A percentile compares a stretch with the other conserved stretches of the same genome.
These are phyloP conservation scores for Macquaria australasica DNA, from an alignment of 2,113 vertebrate species.

Conservation along the genomic window DNA sequence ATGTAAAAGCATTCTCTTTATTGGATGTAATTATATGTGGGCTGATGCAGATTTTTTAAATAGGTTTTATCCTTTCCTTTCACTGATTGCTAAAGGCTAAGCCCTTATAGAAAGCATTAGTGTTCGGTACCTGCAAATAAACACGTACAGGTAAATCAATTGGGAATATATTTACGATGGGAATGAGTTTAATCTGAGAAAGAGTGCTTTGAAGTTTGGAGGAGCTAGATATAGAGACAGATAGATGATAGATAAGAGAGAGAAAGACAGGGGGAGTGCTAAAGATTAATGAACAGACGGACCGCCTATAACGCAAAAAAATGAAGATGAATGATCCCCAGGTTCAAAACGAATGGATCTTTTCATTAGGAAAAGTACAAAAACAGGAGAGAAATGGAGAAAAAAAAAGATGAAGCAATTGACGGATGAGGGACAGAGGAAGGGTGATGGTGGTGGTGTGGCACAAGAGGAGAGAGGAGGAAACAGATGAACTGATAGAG, in stretches of 20 bases:
- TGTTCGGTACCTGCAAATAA: constrained; percentile 11
- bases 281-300: constrained; percentile 71
- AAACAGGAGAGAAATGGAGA: constrained; percentile 47
- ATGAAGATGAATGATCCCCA: constrained; percentile 75
- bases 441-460: constrained; percentile 29
- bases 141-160: constrained; percentile 47
- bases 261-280: constrained; percentile 52
- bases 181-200: constrained; percentile 49
- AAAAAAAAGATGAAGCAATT: constrained; percentile 26
- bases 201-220: constrained; percentile 44
- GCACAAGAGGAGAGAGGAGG: constrained; percentile 37
- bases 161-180: constrained; percentile 39
- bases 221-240: constrained; percentile 54
- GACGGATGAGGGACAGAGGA: constrained; percentile 55
- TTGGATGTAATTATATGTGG: constrained; percentile 47
- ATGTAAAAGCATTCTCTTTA: constrained; percentile 41
- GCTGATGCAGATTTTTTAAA: constrained; percentile 26
- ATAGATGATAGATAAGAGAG: constrained; percentile 65
- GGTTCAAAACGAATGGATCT: constrained; percentile 63
- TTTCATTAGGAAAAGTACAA: constrained; percentile 71
- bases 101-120: constrained; percentile 18
- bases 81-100: constrained; percentile 37
- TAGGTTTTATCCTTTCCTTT: constrained; percentile 28
- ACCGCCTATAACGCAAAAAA: constrained; percentile 56
- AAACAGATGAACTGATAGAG: constrained; percentile 65